Percentiles rank a stretch among this genome's conserved stretches.
phyloP scores from a whole-genome alignment of 2,113 vertebrate genomes.

The Amphilophus citrinellus region DNA sequence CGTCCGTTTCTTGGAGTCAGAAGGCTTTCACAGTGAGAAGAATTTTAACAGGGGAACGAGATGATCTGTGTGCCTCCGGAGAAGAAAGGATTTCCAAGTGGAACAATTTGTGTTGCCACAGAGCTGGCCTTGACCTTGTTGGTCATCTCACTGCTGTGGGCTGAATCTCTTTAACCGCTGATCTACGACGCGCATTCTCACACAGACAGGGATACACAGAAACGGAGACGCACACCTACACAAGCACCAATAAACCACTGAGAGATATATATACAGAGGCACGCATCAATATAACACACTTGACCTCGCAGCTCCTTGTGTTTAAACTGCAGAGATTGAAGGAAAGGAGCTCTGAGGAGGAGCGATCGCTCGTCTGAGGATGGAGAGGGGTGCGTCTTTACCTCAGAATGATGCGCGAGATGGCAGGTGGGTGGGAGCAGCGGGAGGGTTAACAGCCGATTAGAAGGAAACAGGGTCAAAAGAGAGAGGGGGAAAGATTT shows the following conservation, averaged over 20 bases:
- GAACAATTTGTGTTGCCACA: constrained; percentile 75
- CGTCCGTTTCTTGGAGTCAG: neutral
- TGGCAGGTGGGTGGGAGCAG: constrained; percentile 32
- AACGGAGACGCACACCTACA: constrained; percentile 34
- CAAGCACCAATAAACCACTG: constrained; percentile 36
- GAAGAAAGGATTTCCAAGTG: constrained; percentile 58
- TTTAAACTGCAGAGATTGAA: constrained; percentile 41
- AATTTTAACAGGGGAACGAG: constrained; percentile 18
- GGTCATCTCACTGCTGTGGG: constrained; percentile 66
- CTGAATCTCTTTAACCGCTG: constrained; percentile 68
- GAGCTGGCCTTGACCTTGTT: constrained; percentile 73
- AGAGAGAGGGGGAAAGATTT: constrained; percentile 30
- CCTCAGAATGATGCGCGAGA: constrained; percentile 39
- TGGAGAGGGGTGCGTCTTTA: neutral
- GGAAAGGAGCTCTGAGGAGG: constrained; percentile 19
- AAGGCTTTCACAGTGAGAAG: neutral
- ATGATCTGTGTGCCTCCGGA: constrained; percentile 55
- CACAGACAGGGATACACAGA: neutral
- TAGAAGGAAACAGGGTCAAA: constrained; percentile 44
- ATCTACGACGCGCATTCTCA: constrained; percentile 35
- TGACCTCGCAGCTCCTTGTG: constrained; percentile 67
- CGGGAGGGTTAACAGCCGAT: constrained; percentile 46
- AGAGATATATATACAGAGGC: constrained; percentile 26
- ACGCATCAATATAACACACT: constrained; percentile 53
- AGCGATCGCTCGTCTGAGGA: constrained; percentile 16